Evolutionary conservation across 2,113 vertebrate species (phyloP), one percentile per base, ranked within the genome.

Genomic region (Dicaeum eximium): DNA sequence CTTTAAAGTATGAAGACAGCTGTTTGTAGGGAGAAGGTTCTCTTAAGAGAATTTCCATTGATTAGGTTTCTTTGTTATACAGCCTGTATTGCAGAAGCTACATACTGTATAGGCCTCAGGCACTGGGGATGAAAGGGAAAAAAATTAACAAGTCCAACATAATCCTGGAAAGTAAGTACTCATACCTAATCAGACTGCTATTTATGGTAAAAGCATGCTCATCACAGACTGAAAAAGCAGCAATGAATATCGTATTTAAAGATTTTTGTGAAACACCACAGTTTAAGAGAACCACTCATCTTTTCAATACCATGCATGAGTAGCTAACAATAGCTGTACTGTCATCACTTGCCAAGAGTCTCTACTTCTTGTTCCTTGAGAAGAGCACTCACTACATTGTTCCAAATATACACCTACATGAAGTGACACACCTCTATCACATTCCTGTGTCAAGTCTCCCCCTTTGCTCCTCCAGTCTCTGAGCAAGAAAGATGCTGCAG

Each of bases 301-400:
- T 77, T 69, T 62, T 40, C 51, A 51, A 0, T 28, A 66, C 6
- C 7, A 40, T 0, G 3, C 28, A 23, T 0, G 22, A 6, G 20
- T 11, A 83, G 57, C 57, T 37, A 54, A 31, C 35, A 67, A 24
- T 4, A 89, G 60, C 45, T 21, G 11, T 4, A 27, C 3, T n/a
- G 19, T 33, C 11, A 37, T 18, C 64, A 66, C 37, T 27, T 62
- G 27, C 50, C 23, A 9, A 6, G 2, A 69, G 31, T 5, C 40
- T 40, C 61, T 21, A 24, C 42, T 58, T 25, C 72, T 30, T 72
- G 58, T 20, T 66, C 42, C 58, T 64, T 28, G 15, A 58, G 28
- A 1, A 50, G 23, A 24, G 6, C 16, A 38, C 47, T 71, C 11
- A 12, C 25, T 47, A 3, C 1, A 0, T 17, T 40, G 24, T 8